Percentiles rank a stretch among this genome's conserved stretches.
These are phyloP conservation scores for Linnaemya vulpina DNA, from an alignment of 2,888 invertebrate species.

Conservation along the genomic window DNA sequence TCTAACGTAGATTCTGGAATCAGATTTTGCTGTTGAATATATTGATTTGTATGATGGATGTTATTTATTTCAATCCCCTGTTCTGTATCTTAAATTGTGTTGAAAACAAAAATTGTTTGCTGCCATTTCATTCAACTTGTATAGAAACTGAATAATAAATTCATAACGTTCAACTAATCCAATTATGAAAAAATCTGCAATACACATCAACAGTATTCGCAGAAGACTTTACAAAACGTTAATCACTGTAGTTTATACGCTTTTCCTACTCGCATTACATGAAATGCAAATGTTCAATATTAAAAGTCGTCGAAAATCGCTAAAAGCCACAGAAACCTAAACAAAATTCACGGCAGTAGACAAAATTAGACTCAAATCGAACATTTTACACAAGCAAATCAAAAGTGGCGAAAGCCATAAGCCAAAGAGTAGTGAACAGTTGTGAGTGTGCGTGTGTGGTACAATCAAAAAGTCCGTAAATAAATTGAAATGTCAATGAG, in stretches of 20 bases:
- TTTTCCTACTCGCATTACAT: neutral
- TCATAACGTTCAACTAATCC: constrained; percentile 22
- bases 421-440: neutral
- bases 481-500: constrained; percentile 62
- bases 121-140: neutral
- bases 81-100: neutral
- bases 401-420: constrained; percentile 10
- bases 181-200: neutral
- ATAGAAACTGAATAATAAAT: constrained; percentile 5
- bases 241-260: constrained; percentile 9
- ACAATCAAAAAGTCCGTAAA: constrained; percentile 55
- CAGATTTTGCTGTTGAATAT: no score
- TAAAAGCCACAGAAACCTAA: constrained; percentile 39
- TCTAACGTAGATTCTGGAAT: no score
- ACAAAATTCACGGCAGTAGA: constrained; percentile 38
- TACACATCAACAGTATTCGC: neutral
- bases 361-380: constrained; percentile 51
- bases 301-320: constrained; percentile 36
- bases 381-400: constrained; percentile 46
- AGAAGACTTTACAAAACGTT: constrained; percentile 2
- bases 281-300: constrained; percentile 24
- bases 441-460: neutral
- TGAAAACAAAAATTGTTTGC: neutral
- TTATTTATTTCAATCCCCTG: neutral
- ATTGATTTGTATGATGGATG: no score